Conservation (phyloP, 37 sponge, comb jelly and placozoan genomes). For the Ianthella basta region DNA sequence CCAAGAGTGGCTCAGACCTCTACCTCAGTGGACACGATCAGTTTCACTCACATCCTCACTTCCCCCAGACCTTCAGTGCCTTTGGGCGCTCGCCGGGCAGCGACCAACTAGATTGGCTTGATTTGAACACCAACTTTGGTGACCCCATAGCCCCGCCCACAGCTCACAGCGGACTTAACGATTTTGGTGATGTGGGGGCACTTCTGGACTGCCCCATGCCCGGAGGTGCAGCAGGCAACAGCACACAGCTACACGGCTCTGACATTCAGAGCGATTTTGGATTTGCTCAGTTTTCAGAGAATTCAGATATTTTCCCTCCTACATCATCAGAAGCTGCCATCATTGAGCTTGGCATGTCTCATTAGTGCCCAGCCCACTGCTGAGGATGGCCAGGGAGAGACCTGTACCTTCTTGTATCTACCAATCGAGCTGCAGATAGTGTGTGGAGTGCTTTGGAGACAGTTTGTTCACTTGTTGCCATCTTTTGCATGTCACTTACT, state of each 20-base stretch:
- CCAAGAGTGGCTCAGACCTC: conserved; percentile 27
- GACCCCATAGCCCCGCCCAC: conserved; percentile 1
- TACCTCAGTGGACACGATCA: conserved; percentile 10
- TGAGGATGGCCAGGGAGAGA: no score
- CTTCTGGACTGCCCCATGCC: background rate
- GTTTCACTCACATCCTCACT: background rate
- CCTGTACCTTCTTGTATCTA: no score
- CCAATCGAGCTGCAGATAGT: no score
- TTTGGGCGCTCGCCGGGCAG: conserved; percentile 23
- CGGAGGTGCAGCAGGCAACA: background rate
- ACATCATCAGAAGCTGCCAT: conserved; percentile 8
- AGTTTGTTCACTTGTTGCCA: no score
- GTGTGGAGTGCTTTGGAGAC: no score
- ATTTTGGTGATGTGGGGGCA: conserved; percentile 20
- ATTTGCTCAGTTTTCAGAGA: conserved; percentile 18
- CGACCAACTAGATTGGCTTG: conserved; percentile 58
- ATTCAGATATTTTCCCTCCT: conserved; percentile 20
- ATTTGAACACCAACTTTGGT: conserved; percentile 37
- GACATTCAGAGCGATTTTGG: conserved; percentile 20
- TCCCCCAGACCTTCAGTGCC: background rate
- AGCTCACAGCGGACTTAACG: background rate
- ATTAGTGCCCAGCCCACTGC: background rate
- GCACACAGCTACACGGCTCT: conserved; percentile 19
- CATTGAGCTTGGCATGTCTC: conserved; percentile 16
- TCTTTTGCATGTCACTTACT: no score